Conservation (phyloP, 2,113 vertebrate genomes). For the Bostrychus sinensis region DNA sequence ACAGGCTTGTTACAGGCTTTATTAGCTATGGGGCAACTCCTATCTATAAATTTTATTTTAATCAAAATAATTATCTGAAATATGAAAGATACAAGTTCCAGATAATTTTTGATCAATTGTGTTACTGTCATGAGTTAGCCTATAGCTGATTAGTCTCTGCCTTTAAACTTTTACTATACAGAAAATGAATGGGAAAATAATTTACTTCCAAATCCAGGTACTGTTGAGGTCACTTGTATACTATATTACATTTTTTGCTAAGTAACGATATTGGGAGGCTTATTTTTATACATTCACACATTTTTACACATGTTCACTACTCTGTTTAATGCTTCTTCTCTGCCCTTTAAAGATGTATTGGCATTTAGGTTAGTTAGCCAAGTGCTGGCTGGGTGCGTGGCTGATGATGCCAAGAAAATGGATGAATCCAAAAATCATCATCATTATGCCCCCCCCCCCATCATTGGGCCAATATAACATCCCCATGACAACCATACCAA, state of each 20-base stretch:
- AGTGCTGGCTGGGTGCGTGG: conserved; percentile 35
- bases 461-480: conserved; percentile 20
- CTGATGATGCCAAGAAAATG: conserved; percentile 70
- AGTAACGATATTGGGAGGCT: not conserved
- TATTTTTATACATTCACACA: no score
- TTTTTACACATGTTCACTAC: not conserved
- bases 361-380: conserved; percentile 44
- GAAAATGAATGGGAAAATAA: no score
- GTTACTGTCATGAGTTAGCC: no score
- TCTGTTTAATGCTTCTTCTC: conserved; percentile 8
- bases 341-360: conserved; percentile 20
- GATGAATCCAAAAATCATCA: conserved; percentile 53
- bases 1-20: no score
- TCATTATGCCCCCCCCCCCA: conserved; percentile 7
- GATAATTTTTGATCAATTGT: no score
- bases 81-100: no score
- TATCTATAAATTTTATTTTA: no score
- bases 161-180: no score
- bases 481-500: conserved; percentile 51
- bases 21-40: no score
- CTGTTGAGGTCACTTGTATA: not conserved
- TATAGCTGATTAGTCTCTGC: no score
- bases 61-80: no score
- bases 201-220: no score
- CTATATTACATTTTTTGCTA: not conserved